phyloP scores from a whole-genome alignment of 1,140 invertebrate genomes.

The Physella acuta region DNA sequence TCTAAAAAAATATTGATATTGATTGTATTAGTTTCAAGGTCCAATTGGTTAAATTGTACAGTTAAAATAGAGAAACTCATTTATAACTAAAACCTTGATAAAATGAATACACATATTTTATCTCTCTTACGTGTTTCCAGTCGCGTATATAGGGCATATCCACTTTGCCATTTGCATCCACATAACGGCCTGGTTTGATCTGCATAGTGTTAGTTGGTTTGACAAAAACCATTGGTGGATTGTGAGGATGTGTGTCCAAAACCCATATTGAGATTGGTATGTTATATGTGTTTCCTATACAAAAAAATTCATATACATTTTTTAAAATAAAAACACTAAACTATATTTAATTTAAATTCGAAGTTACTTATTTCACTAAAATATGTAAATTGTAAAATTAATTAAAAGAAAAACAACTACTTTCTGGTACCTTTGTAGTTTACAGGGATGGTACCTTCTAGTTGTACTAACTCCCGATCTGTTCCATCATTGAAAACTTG shows the following conservation, averaged over 20 bases:
- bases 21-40: background rate
- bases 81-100: background rate
- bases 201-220: constrained; percentile 93
- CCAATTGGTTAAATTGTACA: background rate
- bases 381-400: too few species aligned
- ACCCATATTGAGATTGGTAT: constrained; percentile 96
- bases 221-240: constrained; percentile 97
- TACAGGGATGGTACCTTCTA: constrained; percentile 91
- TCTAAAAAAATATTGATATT: constrained; percentile 63
- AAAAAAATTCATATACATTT: too few species aligned
- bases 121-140: constrained; percentile 78
- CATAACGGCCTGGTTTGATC: constrained; percentile 90
- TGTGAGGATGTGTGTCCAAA: constrained; percentile 94
- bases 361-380: too few species aligned
- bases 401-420: too few species aligned
- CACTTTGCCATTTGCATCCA: constrained; percentile 93
- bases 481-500: constrained; percentile 91
- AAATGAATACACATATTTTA: background rate
- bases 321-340: too few species aligned
- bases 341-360: too few species aligned
- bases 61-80: background rate
- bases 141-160: constrained; percentile 96
- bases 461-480: constrained; percentile 77
- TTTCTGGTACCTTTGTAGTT: constrained; percentile 85
- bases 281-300: constrained; percentile 80